Base-by-base conservation (phyloP, 2,113 vertebrate species). In the Oceanites oceanicus region DNA sequence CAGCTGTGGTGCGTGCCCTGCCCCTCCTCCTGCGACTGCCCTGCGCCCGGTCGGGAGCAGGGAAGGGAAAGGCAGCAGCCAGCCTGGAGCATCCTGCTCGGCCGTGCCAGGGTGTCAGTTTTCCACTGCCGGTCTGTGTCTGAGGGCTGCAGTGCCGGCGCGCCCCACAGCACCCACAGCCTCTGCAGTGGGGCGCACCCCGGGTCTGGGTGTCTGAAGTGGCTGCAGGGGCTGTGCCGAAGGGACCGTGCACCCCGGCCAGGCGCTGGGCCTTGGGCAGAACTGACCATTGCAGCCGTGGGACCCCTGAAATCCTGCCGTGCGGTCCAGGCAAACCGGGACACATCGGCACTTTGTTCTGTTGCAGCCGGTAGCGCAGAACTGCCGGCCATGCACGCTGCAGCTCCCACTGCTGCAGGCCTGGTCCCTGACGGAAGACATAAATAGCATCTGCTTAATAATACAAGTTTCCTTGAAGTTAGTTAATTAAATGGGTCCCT, bases 401-500 rank as follows among this genome's bases (percentile, higher is more conserved):
- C 50, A 23, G 8, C 13, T 88, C 63, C 83, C 47, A 10, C 6
- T 78, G 80, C 32, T 23, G 34, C 86, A 50, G 30, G 29, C 83
- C 68, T 19, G n/a, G 20, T 72, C 78, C 50, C 71, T 56, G 65
- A 63, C 2, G 0, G 38, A 36, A 77, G 66, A 49, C 71, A 27
- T 75, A 70, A 93, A 73, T 47, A 90, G 55, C 82, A 71, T 55
- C 67, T 90, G 63, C 68, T 90, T 74, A 76, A 83, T 82, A 66
- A 82, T 73, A 65, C 71, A 70, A 38, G 72, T 82, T 88, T 77
- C 67, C 82, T 83, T 88, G 58, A 77, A 79, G 74, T 88, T 61
- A 38, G 79, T 87, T 96, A 94, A 92, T 91, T 82, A 94, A 96
- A 81, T 89, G 80, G 49, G 86, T 85, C 67, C 92, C 92, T 75